phyloP scores from a whole-genome alignment of 2,888 invertebrate genomes.

The Allacma fusca region DNA sequence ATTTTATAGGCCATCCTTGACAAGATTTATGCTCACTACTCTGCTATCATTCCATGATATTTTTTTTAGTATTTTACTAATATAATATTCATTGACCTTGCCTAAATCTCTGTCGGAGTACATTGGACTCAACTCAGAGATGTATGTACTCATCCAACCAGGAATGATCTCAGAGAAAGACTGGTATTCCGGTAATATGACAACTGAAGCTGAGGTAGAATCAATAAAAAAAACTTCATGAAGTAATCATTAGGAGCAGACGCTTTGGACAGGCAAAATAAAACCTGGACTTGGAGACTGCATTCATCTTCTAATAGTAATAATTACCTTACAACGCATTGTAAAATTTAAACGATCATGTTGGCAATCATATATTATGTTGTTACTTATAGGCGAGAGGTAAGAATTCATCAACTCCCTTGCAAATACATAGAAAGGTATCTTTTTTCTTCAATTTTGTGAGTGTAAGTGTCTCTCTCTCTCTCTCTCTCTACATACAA shows the following conservation, averaged over 20 bases:
- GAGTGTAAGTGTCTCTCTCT: no score
- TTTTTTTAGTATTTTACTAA: slow-evolving; percentile 31
- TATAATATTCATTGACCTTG: slow-evolving; percentile 36
- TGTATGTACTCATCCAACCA: no score
- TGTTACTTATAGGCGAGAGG: no score
- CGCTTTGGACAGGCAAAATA: background rate
- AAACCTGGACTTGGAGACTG: background rate
- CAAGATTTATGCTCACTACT: slow-evolving; percentile 1
- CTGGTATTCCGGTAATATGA: no score
- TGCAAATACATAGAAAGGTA: no score
- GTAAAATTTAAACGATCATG: background rate
- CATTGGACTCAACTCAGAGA: background rate
- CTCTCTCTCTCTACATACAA: no score
- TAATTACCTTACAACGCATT: background rate
- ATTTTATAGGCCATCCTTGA: slow-evolving; percentile 23
- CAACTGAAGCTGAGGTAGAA: background rate
- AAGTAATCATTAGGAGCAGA: background rate
- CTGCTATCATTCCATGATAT: background rate
- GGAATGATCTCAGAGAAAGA: no score
- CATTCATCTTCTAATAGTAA: background rate
- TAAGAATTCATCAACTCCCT: no score
- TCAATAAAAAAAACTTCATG: background rate
- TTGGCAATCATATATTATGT: background rate
- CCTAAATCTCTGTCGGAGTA: background rate
- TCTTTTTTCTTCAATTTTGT: no score